Percentiles rank a stretch among this genome's conserved stretches.
These are phyloP conservation scores for Labeo rohita DNA, from an alignment of 2,113 vertebrate genomes.

Conservation along the genomic window DNA sequence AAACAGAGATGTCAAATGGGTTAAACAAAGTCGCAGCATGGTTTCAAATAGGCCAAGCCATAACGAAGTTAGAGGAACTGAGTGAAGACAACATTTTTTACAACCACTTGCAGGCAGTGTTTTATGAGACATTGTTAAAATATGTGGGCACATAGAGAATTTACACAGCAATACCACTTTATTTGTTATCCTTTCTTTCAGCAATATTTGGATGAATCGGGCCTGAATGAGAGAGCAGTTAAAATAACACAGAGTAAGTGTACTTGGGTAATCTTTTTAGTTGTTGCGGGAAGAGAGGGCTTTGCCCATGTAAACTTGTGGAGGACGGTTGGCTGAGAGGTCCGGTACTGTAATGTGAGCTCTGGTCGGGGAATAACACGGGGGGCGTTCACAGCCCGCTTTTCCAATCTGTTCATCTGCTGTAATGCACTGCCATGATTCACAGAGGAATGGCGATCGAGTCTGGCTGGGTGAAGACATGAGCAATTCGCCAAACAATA, in stretches of 20 bases:
- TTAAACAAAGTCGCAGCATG: conserved; percentile 26
- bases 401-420: conserved; percentile 74
- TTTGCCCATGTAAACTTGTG: conserved; percentile 74
- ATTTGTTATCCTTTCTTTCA: conserved; percentile 74
- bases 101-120: conserved; percentile 50
- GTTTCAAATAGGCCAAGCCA: conserved; percentile 12
- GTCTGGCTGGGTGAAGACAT: conserved; percentile 61
- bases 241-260: conserved; percentile 76
- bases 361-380: conserved; percentile 68
- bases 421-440: conserved; percentile 67
- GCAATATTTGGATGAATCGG: conserved; percentile 75
- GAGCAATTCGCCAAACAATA: conserved; percentile 64
- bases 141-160: conserved; percentile 57
- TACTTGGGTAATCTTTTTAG: conserved; percentile 64
- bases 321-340: conserved; percentile 66
- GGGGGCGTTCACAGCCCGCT: conserved; percentile 64
- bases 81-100: conserved; percentile 50
- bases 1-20: conserved; percentile 20
- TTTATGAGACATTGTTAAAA: conserved; percentile 59
- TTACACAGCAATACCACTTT: conserved; percentile 65
- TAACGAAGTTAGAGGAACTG: neutral
- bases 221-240: conserved; percentile 68
- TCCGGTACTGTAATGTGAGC: conserved; percentile 71
- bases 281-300: conserved; percentile 60
- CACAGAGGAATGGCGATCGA: conserved; percentile 52